phyloP scores from a whole-genome alignment of 2,113 vertebrate species.

The Anhinga anhinga region DNA sequence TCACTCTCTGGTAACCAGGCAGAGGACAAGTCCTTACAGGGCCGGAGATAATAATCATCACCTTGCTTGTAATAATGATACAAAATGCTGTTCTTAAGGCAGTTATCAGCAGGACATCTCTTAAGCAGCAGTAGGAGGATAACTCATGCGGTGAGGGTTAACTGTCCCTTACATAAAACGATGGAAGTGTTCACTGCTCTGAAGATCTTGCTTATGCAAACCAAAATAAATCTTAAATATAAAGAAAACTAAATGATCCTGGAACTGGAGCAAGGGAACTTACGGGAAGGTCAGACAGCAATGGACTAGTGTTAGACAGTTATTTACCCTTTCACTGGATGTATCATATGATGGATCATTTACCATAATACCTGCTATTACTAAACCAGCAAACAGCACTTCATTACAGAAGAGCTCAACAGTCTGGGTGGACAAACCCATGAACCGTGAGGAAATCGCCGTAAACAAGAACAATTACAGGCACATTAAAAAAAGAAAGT shows the following conservation, averaged over 20 bases:
- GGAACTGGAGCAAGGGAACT: not conserved
- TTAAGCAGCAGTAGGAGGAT: constrained; percentile 6
- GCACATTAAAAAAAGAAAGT: not conserved
- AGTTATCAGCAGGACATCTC: constrained; percentile 40
- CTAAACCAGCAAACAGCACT: not conserved
- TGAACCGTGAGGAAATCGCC: not conserved
- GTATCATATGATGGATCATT: not conserved
- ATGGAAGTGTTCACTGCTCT: not conserved
- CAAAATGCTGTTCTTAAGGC: constrained; percentile 38
- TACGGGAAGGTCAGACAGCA: not conserved
- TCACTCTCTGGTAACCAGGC: not conserved
- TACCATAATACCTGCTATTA: constrained; percentile 13
- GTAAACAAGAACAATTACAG: constrained; percentile 45
- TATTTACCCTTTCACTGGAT: not conserved
- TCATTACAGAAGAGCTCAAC: constrained; percentile 12
- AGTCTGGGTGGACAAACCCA: not conserved
- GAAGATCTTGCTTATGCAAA: constrained; percentile 32
- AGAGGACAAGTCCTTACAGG: not conserved
- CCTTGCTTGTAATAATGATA: not conserved
- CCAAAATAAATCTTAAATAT: constrained; percentile 29
- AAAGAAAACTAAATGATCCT: constrained; percentile 48
- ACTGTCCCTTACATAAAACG: not conserved
- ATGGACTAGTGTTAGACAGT: not conserved
- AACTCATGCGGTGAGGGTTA: constrained; percentile 52
- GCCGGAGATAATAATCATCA: constrained; percentile 3